Conservation (phyloP, 2,888 invertebrate species). For the Odontocolon sp. region DNA sequence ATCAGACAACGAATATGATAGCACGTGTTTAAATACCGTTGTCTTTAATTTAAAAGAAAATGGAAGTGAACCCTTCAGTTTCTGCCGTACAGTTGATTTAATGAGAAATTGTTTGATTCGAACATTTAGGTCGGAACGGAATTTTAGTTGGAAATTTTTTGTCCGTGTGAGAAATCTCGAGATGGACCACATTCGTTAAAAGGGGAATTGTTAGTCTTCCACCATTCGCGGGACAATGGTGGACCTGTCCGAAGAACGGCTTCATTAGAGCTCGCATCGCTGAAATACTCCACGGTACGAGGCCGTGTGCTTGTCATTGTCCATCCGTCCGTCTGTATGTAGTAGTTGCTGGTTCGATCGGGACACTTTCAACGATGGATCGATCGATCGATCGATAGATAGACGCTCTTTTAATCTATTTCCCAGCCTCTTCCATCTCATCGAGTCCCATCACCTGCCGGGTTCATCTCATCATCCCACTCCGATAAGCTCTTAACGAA, state of each 20-base stretch:
- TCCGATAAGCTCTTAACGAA: not conserved
- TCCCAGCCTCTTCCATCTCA: too few relatives aligned
- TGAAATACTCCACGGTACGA: constrained; percentile 56
- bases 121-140: too few relatives aligned
- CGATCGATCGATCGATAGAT: constrained; percentile 9
- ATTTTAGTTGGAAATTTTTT: too few relatives aligned
- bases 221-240: constrained; percentile 20
- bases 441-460: too few relatives aligned
- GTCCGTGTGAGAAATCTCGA: too few relatives aligned
- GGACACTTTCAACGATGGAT: not conserved
- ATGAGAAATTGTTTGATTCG: too few relatives aligned
- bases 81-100: too few relatives aligned
- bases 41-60: too few relatives aligned
- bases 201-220: not conserved
- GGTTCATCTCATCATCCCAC: not conserved
- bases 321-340: constrained; percentile 41
- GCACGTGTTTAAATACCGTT: too few relatives aligned
- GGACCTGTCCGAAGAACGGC: constrained; percentile 15
- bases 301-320: constrained; percentile 61
- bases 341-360: constrained; percentile 41
- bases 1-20: too few relatives aligned
- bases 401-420: not conserved
- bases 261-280: constrained; percentile 45
- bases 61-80: too few relatives aligned
- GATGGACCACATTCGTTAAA: too few relatives aligned